A percentile compares a stretch with the other conserved stretches of the same genome.
phyloP scores from a whole-genome alignment of 2,113 vertebrate species.

The Tachuris rubrigastra region DNA sequence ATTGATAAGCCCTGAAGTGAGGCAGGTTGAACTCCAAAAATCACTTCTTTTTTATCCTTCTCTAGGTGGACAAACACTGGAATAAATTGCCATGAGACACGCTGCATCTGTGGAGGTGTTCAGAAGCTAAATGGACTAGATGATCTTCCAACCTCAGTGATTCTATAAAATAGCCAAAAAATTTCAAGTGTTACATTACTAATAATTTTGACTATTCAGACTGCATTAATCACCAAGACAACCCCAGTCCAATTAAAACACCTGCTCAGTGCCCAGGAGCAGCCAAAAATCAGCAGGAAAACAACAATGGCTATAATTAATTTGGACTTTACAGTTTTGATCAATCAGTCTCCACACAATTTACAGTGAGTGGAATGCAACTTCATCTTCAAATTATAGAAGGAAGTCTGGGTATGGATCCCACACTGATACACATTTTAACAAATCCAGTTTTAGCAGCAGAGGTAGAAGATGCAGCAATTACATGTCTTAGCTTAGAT shows the following conservation, averaged over 20 bases:
- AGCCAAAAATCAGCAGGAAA: constrained; percentile 7
- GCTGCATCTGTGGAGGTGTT: not conserved
- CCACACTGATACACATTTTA: not conserved
- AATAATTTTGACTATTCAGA: not conserved
- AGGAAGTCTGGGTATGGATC: not conserved
- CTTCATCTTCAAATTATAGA: not conserved
- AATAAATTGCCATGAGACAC: not conserved
- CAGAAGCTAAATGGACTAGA: not conserved
- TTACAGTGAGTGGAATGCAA: not conserved
- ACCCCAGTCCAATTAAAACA: not conserved
- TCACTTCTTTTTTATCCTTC: not conserved
- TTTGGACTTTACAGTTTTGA: not conserved
- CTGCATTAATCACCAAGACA: not conserved
- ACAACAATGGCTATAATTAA: not conserved
- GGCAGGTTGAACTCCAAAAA: not conserved
- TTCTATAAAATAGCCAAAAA: not conserved
- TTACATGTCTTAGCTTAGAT: not conserved
- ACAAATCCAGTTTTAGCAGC: not conserved
- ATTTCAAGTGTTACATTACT: not conserved
- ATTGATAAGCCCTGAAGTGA: not conserved
- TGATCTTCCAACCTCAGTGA: not conserved
- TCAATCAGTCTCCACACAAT: not conserved
- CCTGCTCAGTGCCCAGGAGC: not conserved
- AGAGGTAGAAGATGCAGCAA: not conserved
- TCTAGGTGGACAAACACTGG: not conserved